Base-by-base conservation (phyloP, 2,888 invertebrate genomes). In the Pseudococcus viburni region DNA sequence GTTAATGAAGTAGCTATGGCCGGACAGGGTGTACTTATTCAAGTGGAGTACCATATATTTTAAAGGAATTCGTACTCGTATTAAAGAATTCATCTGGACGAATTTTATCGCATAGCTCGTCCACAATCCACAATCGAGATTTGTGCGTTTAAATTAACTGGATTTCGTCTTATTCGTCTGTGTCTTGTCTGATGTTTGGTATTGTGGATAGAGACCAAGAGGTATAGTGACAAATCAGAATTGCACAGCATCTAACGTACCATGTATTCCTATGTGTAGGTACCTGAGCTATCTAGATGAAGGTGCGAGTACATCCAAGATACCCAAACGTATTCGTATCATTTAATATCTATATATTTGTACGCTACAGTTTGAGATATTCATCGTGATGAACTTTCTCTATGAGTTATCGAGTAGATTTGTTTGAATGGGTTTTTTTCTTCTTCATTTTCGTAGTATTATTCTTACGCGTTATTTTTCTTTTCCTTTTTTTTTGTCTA, bases 151-250 rank as follows among this genome's bases (percentile, higher is more conserved):
- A 64, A 64, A 64, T 64, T 64, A 64, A 64, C 64, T 11, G 64
- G 64, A 64, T 22, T 64, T 77, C 1, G 26, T 33, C 26, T 1
- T 3, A 33, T 33, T 33, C 26, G 26, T 33, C 26, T 33, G 26
- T 33, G 26, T 3, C 26, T 33, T 33, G 26, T 33, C 3, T 3
- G 3, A 33, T 33, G 26, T 33, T 33, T 33, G 26, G 26, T 33
- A 2, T 1, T 33, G 3, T 33, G 26, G 26, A 33, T 33, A 33
- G 26, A 7, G 17, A 51, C 51, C 17, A 51, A 51, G 51, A 51
- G 17, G 8, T 46, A 80, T 80, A 42, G 80, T 80, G 80, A 80
- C 80, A 80, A 80, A 80, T 80, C 80, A 80, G 42, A 80, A 80
- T 80, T 12, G 19, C 42, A 17, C 17, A 46, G 26, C 26, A 33